Evolutionary conservation across 2,888 invertebrate species (phyloP).

Genomic region (Acheta domesticus): DNA sequence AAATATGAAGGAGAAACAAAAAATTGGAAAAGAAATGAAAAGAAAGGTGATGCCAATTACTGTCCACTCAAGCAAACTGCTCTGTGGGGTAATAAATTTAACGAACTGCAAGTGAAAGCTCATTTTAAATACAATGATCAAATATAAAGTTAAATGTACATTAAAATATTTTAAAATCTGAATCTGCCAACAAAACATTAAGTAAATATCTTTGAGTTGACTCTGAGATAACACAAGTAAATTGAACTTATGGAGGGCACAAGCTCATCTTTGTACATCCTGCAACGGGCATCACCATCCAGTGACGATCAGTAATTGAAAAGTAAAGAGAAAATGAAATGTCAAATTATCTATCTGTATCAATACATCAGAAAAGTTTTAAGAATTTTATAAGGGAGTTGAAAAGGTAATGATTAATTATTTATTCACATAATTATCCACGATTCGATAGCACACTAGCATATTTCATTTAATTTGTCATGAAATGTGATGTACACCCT

Average conservation of each 20-base stretch:
- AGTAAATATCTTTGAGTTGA: too few species aligned
- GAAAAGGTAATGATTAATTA: constrained; percentile 2
- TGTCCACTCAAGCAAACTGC: background rate
- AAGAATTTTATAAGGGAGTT: background rate
- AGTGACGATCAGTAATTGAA: background rate
- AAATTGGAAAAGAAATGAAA: background rate
- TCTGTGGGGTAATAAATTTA: too few species aligned
- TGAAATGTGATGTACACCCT: constrained; percentile 30
- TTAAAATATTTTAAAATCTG: too few species aligned
- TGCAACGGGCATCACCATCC: background rate
- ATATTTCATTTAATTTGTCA: constrained; percentile 21
- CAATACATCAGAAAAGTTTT: background rate
- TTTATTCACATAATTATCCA: constrained; percentile 19
- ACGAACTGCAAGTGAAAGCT: too few species aligned
- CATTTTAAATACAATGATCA: too few species aligned
- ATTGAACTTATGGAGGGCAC: too few species aligned
- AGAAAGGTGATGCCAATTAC: background rate
- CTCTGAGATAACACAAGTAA: too few species aligned
- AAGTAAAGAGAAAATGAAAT: background rate
- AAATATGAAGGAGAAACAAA: background rate
- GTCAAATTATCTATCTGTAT: background rate
- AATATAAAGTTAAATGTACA: too few species aligned
- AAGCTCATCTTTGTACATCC: background rate
- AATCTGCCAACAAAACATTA: too few species aligned
- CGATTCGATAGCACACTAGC: constrained; percentile 28